Evolutionary conservation across 2,888 invertebrate species (phyloP).

Genomic region (Mythimna impura): DNA sequence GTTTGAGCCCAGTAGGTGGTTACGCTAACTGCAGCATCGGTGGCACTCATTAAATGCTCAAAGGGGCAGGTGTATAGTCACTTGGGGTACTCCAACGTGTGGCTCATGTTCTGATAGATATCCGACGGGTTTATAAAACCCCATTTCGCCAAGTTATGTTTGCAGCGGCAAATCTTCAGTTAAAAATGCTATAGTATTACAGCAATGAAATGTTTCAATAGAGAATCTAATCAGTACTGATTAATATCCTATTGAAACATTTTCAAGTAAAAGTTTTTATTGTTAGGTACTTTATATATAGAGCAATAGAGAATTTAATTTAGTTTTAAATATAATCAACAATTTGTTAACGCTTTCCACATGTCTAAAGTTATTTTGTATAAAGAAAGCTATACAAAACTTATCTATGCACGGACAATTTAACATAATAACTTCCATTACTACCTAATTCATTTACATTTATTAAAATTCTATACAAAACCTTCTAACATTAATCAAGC

Average conservation of each 20-base stretch:
- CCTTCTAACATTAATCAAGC: slow-evolving; percentile 22
- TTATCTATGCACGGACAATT: neutral
- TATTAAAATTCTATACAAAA: slow-evolving; percentile 6
- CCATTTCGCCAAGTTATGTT: too few species aligned
- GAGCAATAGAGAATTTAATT: neutral
- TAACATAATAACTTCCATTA: slow-evolving; percentile 7
- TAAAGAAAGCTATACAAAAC: neutral
- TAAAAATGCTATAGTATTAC: too few species aligned
- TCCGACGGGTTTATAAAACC: too few species aligned
- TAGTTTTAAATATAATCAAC: neutral
- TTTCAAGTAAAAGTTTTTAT: neutral
- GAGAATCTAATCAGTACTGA: too few species aligned
- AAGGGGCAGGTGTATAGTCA: too few species aligned
- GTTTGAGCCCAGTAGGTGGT: too few species aligned
- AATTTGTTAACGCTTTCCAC: neutral
- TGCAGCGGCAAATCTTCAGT: too few species aligned
- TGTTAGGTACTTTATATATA: neutral
- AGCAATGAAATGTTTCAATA: too few species aligned
- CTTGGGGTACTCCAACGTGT: too few species aligned
- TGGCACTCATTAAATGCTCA: too few species aligned
- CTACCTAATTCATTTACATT: neutral
- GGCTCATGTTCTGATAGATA: too few species aligned
- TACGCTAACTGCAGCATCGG: too few species aligned
- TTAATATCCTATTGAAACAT: neutral
- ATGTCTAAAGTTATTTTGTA: neutral